A percentile compares a stretch with the other conserved stretches of the same genome.
phyloP scores from a whole-genome alignment of 1,140 invertebrate species.

The Goniozus legneri region DNA sequence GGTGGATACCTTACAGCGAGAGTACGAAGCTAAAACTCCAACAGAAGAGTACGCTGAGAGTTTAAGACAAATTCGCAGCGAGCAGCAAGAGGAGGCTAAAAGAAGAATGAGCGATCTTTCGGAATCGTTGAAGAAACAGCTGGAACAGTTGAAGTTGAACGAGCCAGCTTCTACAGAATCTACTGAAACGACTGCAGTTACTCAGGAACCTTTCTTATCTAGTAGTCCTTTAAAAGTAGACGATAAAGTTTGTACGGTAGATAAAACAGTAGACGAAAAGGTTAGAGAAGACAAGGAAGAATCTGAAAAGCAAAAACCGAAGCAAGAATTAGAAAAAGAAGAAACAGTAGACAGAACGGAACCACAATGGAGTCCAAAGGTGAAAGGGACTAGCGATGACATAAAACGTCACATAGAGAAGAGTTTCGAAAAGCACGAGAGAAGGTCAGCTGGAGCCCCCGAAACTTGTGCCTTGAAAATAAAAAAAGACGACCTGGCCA shows the following conservation, averaged over 20 bases:
- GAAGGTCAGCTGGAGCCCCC: slow-evolving; percentile 15
- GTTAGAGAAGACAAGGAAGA: slow-evolving; percentile 16
- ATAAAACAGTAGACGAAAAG: slow-evolving; percentile 15
- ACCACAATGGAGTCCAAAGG: slow-evolving; percentile 6
- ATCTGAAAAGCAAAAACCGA: background rate
- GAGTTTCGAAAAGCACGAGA: slow-evolving; percentile 19
- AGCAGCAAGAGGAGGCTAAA: too few relatives aligned
- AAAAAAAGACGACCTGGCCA: slow-evolving; percentile 66
- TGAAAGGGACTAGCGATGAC: slow-evolving; percentile 23
- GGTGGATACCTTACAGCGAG: slow-evolving; percentile 42
- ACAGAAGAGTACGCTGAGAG: slow-evolving; percentile 26
- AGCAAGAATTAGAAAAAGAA: slow-evolving; percentile 6
- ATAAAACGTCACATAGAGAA: slow-evolving; percentile 29
- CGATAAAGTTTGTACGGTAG: slow-evolving; percentile 16
- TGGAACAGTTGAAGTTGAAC: background rate
- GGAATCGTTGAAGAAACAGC: background rate
- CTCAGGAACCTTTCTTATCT: background rate
- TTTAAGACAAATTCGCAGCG: background rate
- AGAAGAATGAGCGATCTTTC: background rate
- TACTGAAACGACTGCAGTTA: background rate
- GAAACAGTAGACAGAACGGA: background rate
- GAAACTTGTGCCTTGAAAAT: slow-evolving; percentile 64
- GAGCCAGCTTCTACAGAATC: too few relatives aligned
- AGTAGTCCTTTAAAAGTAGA: background rate
- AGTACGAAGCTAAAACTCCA: slow-evolving; percentile 45